Evolutionary conservation across 2,113 vertebrate species (phyloP).

Genomic region (Eonycteris spelaea): DNA sequence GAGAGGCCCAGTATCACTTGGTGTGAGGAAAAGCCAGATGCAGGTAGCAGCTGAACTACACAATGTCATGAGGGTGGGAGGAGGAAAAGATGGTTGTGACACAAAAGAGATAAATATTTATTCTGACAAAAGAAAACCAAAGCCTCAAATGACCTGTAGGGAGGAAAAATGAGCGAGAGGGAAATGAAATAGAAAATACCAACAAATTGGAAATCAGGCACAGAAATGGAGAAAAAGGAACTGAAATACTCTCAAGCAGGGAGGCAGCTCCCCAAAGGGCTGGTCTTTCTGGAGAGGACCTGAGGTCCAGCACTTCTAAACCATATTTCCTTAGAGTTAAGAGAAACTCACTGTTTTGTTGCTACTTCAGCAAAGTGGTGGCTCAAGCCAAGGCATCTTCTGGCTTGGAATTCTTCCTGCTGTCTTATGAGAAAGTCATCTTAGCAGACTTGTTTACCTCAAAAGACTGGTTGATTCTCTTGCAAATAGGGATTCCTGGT

Average conservation of each 20-base stretch:
- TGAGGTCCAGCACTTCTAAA: not conserved
- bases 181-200: constrained; percentile 54
- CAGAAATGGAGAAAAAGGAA: not conserved
- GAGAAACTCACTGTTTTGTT: not conserved
- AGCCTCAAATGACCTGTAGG: not conserved
- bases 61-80: not conserved
- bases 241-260: not conserved
- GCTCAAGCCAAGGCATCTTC: not conserved
- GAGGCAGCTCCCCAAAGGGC: not conserved
- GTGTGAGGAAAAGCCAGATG: constrained; percentile 56
- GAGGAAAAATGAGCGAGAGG: constrained; percentile 15
- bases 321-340: not conserved
- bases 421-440: not conserved
- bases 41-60: constrained; percentile 67
- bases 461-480: not conserved
- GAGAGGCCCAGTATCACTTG: constrained; percentile 39
- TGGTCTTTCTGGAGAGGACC: not conserved
- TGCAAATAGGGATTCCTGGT: not conserved
- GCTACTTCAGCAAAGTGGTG: not conserved
- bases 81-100: not conserved
- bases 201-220: not conserved
- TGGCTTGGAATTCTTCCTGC: not conserved
- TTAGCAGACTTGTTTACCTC: not conserved
- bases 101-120: constrained; percentile 33
- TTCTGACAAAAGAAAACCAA: constrained; percentile 38